Conservation (phyloP, 2,113 vertebrate genomes). For the Microcebus jonahi region DNA sequence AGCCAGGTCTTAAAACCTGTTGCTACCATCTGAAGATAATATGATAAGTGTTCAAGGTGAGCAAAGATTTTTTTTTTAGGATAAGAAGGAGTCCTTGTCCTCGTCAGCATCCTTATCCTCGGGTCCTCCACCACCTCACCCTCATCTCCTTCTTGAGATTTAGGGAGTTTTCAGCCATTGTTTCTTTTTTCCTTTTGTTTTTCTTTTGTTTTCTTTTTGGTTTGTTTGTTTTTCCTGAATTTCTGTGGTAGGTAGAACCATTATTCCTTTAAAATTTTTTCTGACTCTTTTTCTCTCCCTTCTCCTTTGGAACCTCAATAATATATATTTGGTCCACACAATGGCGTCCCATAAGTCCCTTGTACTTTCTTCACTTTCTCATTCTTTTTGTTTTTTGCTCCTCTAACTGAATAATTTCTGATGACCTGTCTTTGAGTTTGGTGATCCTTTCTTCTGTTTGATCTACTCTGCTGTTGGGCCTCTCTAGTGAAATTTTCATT, state of each 20-base stretch:
- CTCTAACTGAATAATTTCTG: background rate
- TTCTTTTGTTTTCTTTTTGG: no score
- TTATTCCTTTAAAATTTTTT: background rate
- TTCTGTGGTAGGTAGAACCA: background rate
- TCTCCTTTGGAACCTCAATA: background rate
- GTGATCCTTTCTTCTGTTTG: background rate
- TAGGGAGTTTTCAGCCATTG: background rate
- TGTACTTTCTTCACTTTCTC: background rate
- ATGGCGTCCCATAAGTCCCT: background rate
- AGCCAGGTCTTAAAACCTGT: no score
- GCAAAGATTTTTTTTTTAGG: conserved; percentile 72
- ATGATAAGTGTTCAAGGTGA: no score
- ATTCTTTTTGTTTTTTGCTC: background rate
- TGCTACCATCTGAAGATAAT: no score
- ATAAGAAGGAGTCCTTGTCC: conserved; percentile 91
- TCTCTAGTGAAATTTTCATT: background rate
- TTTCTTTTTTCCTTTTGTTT: no score
- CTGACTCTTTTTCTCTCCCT: background rate
- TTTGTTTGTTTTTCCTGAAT: no score
- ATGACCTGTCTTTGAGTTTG: background rate
- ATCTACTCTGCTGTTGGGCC: background rate
- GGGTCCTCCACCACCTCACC: conserved; percentile 87
- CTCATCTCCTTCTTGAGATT: conserved; percentile 73
- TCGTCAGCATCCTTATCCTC: conserved; percentile 90
- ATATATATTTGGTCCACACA: background rate